Evolutionary conservation across 2,113 vertebrate genomes (phyloP), one percentile per base, ranked within the genome.

Genomic region (Syrrhaptes paradoxus): DNA sequence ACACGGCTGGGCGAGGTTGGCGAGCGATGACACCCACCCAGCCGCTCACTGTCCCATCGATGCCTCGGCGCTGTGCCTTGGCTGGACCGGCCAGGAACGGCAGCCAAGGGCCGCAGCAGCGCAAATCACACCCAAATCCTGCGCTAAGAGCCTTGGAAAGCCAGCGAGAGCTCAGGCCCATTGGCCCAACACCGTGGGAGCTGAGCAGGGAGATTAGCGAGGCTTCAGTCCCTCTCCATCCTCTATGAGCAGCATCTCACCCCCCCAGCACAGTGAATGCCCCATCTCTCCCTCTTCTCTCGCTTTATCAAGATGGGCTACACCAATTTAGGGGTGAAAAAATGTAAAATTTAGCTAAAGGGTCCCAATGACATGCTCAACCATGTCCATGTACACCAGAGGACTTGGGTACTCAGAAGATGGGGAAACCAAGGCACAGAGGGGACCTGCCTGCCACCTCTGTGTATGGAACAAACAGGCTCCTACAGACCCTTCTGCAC

Each of bases 241-340:
- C 0, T 20, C 45, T 3, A 1, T 5, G 7, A 0, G 0, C 21
- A 0, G 0, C 21, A 29, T 17, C 41, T 10, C 38, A 18, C 12
- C 17, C 3, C 4, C 13, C 21, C 34, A 26, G 15, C n/a, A 58
- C 1, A 9, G 59, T 0, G 0, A 14, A 41, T 1, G 9, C 3
- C 55, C 38, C n/a, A 2, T 29, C 22, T 10, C 9, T 62, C n/a
- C 21, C 28, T 38, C 28, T 58, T 7, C 29, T 51, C 22, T 32
- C 13, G 59, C 32, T 41, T 45, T 28, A 19, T 4, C 75, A 20
- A 31, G 9, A 12, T 4, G 38, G 17, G 36, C 21, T 83, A 52
- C 55, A 34, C 7, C 38, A 6, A 26, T 77, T 54, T 45, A 48
- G 19, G 49, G 19, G 15, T 20, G n/a, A 17, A 57, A 72, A 65